Evolutionary conservation across 1,140 invertebrate genomes (phyloP).

Genomic region (Augochlora pura): DNA sequence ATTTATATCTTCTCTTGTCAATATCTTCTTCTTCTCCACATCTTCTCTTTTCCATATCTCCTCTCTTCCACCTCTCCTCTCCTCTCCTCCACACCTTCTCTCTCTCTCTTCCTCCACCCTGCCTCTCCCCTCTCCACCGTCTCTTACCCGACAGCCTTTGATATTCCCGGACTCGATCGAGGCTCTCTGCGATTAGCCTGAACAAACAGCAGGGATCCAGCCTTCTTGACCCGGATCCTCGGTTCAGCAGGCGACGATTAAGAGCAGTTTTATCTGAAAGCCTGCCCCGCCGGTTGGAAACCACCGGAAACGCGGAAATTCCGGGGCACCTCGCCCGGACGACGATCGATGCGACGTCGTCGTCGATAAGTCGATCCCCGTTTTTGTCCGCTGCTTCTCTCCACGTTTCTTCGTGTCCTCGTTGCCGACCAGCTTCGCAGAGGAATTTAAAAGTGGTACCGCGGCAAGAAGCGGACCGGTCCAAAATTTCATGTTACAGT

Average conservation of each 20-base stretch:
- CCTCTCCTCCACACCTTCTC: too few relatives aligned
- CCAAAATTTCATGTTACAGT: too few relatives aligned
- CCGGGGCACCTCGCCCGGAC: neutral
- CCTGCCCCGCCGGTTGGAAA: neutral
- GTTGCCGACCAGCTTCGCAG: too few relatives aligned
- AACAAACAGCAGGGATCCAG: conserved; percentile 30
- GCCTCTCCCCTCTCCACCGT: neutral
- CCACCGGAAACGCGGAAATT: conserved; percentile 24
- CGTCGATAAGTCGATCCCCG: conserved; percentile 22
- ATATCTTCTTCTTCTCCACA: too few relatives aligned
- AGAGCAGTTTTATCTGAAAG: conserved; percentile 36
- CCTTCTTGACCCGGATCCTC: conserved; percentile 39
- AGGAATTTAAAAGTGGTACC: too few relatives aligned
- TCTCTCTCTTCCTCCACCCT: too few relatives aligned
- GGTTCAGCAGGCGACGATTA: conserved; percentile 38
- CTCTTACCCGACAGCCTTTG: neutral
- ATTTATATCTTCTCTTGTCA: too few relatives aligned
- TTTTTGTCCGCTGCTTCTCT: too few relatives aligned
- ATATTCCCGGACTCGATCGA: conserved; percentile 29
- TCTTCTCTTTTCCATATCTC: too few relatives aligned
- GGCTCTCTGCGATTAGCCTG: conserved; percentile 36
- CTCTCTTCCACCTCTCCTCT: too few relatives aligned
- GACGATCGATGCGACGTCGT: neutral
- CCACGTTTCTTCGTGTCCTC: too few relatives aligned
- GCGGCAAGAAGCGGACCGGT: too few relatives aligned